Percentiles rank a stretch among this genome's conserved stretches.
Evolutionary conservation across 2,888 invertebrate species (phyloP).

Genomic region (Drosophila phalerata): DNA sequence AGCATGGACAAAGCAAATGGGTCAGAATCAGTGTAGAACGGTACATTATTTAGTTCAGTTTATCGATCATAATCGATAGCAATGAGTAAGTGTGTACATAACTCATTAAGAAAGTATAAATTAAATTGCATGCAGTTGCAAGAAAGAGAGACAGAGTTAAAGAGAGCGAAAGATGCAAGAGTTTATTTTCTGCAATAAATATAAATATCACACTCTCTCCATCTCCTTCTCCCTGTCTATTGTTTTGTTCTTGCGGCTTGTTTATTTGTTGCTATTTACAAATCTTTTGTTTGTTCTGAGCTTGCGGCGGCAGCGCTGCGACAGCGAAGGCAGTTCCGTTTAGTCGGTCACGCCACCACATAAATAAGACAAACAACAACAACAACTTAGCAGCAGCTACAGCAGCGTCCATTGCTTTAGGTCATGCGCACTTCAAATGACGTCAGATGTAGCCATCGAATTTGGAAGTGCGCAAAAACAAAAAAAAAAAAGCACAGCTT

Average conservation of each 20-base stretch:
- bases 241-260: constrained; percentile 55
- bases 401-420: constrained; percentile 51
- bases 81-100: constrained; percentile 31
- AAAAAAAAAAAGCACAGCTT: constrained; percentile 28
- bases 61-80: constrained; percentile 27
- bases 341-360: constrained; percentile 78
- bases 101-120: constrained; percentile 36
- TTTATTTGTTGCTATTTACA: constrained; percentile 63
- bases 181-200: constrained; percentile 53
- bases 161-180: constrained; percentile 6
- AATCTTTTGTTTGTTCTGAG: constrained; percentile 53
- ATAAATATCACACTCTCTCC: constrained; percentile 31
- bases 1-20: constrained; percentile 10
- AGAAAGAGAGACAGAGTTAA: background rate
- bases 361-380: constrained; percentile 56
- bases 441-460: constrained; percentile 75
- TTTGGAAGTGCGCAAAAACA: constrained; percentile 78
- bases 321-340: constrained; percentile 71
- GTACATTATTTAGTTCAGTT: constrained; percentile 9
- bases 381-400: constrained; percentile 19
- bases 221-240: constrained; percentile 10
- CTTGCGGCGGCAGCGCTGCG: constrained; percentile 41
- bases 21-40: constrained; percentile 5
- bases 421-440: constrained; percentile 77
- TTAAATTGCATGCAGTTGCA: constrained; percentile 21